Evolutionary conservation across 2,113 vertebrate species (phyloP).

Genomic region (Trochalopteron elliotii): DNA sequence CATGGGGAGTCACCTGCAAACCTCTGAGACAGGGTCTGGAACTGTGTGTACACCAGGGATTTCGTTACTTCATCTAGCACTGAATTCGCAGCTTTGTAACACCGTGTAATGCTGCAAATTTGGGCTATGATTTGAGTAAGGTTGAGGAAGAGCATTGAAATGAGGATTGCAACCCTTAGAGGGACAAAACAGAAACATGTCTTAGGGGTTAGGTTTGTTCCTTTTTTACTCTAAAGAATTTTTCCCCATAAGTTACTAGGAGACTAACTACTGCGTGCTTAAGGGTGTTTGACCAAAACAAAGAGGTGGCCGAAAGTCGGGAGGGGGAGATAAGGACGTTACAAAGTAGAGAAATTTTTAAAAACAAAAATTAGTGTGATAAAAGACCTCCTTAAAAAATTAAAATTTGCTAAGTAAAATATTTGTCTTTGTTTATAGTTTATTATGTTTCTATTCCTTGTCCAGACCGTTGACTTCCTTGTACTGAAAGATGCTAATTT

Average conservation of each 20-base stretch:
- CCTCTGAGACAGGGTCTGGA: neutral
- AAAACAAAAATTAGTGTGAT: neutral
- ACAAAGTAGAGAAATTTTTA: neutral
- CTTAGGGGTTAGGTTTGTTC: no score
- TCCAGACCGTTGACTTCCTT: neutral
- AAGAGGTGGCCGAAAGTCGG: no score
- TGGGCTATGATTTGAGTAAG: neutral
- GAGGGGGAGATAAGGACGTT: neutral
- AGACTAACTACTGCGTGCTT: no score
- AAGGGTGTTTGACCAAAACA: no score
- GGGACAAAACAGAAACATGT: neutral
- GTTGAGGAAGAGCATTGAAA: neutral
- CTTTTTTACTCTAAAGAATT: no score
- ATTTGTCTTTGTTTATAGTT: neutral
- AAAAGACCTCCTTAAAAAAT: neutral
- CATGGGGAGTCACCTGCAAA: neutral
- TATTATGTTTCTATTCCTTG: neutral
- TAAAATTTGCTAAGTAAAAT: neutral
- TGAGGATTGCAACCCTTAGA: neutral
- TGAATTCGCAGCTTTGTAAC: neutral
- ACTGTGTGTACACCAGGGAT: no score
- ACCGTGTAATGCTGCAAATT: neutral
- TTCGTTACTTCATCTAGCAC: neutral
- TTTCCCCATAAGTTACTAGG: no score
- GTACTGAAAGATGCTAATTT: slow-evolving; percentile 16